A percentile compares a stretch with the other conserved stretches of the same genome.
phyloP scores from a whole-genome alignment of 2,797 vertebrate genomes.

The Anguilla marmorata region DNA sequence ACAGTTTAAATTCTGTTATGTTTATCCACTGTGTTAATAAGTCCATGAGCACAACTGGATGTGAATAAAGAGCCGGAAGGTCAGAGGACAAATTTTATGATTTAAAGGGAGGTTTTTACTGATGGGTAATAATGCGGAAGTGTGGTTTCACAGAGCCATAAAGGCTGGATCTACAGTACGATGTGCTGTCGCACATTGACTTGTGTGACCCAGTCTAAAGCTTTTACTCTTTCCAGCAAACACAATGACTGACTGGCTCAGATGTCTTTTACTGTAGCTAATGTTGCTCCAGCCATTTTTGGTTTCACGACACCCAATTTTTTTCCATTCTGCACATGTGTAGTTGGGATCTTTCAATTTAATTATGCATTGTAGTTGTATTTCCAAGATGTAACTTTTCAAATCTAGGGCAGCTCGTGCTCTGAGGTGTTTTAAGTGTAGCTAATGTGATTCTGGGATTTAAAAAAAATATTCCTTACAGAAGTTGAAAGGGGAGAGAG shows the following conservation, averaged over 20 bases:
- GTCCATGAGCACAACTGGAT: neutral
- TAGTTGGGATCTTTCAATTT: neutral
- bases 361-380: conserved; percentile 3
- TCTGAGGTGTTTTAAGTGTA: neutral
- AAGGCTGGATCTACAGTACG: neutral
- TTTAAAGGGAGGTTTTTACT: neutral
- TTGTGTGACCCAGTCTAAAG: neutral
- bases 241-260: neutral
- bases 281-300: neutral
- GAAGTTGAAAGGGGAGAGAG: neutral
- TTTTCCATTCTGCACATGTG: neutral
- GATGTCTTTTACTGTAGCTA: neutral
- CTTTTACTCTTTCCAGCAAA: neutral
- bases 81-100: no score
- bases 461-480: neutral
- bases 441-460: neutral
- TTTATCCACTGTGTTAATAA: neutral
- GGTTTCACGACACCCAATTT: no score
- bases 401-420: neutral
- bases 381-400: neutral
- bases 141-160: neutral
- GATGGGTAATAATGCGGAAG: neutral
- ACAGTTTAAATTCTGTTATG: neutral
- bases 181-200: neutral
- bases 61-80: no score